These are phyloP conservation scores for Rhabditoides inermis DNA, from an alignment of 2,888 invertebrate genomes.

Conservation along the genomic window DNA sequence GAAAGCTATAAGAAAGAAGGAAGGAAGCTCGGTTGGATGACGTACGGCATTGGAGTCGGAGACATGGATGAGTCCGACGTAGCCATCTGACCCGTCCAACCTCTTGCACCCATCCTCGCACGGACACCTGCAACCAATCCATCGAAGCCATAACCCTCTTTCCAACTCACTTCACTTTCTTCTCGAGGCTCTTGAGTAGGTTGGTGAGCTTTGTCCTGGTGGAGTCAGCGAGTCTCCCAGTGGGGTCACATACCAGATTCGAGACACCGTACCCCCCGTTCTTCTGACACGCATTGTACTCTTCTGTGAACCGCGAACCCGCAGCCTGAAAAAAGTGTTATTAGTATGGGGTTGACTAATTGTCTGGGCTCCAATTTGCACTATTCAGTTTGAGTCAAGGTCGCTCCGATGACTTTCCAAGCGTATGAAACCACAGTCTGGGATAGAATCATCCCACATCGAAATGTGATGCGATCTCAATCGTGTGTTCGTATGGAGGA, in stretches of 20 bases:
- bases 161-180: constrained; percentile 22
- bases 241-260: constrained; percentile 31
- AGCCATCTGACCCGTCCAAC: constrained; percentile 28
- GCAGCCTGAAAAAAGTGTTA: too few relatives aligned
- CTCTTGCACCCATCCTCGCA: constrained; percentile 30
- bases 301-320: constrained; percentile 24
- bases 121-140: constrained; percentile 33
- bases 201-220: constrained; percentile 26
- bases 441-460: too few relatives aligned
- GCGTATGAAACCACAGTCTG: too few relatives aligned
- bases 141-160: neutral
- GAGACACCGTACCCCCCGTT: constrained; percentile 27
- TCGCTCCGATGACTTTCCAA: too few relatives aligned
- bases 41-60: constrained; percentile 30
- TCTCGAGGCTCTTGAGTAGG: constrained; percentile 23
- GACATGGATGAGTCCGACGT: constrained; percentile 38
- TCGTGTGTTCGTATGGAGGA: too few relatives aligned
- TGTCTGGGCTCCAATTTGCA: too few relatives aligned
- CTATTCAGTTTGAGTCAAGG: too few relatives aligned
- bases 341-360: too few relatives aligned
- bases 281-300: constrained; percentile 23
- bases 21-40: neutral
- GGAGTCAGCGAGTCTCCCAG: constrained; percentile 20
- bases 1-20: neutral
- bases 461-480: too few relatives aligned